phyloP scores from a whole-genome alignment of 2,797 vertebrate species.

The Catharus ustulatus region DNA sequence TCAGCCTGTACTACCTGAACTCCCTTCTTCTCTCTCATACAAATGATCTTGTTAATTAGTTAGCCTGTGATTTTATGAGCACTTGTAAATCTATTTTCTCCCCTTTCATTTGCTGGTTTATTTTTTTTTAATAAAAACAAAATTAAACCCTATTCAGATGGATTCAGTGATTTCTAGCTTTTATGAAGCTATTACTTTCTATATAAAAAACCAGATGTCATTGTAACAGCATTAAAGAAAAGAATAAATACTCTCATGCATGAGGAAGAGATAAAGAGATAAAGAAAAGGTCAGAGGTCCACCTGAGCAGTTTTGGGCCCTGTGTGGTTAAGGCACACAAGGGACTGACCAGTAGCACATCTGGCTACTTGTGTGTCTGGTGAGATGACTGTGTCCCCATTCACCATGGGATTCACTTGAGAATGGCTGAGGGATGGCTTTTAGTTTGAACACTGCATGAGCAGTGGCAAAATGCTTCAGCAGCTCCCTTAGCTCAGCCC shows the following conservation, averaged over 20 bases:
- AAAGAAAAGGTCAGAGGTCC: constrained; percentile 48
- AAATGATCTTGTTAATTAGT: constrained; percentile 41
- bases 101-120: background rate
- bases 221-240: background rate
- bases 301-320: background rate
- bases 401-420: background rate
- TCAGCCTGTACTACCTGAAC: background rate
- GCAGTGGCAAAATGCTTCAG: background rate
- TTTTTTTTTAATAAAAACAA: background rate
- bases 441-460: background rate
- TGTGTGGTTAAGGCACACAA: background rate
- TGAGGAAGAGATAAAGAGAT: constrained; percentile 21
- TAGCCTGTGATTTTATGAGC: constrained; percentile 35
- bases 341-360: constrained; percentile 2
- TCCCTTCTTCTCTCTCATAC: background rate
- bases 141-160: background rate
- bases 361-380: background rate
- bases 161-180: background rate
- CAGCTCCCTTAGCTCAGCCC: background rate
- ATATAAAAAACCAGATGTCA: background rate
- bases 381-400: background rate
- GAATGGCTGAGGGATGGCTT: background rate
- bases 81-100: constrained; percentile 35
- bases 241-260: background rate
- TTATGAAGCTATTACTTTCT: background rate